Base-by-base conservation (phyloP, 2,797 vertebrate species). In the Choloepus didactylus region DNA sequence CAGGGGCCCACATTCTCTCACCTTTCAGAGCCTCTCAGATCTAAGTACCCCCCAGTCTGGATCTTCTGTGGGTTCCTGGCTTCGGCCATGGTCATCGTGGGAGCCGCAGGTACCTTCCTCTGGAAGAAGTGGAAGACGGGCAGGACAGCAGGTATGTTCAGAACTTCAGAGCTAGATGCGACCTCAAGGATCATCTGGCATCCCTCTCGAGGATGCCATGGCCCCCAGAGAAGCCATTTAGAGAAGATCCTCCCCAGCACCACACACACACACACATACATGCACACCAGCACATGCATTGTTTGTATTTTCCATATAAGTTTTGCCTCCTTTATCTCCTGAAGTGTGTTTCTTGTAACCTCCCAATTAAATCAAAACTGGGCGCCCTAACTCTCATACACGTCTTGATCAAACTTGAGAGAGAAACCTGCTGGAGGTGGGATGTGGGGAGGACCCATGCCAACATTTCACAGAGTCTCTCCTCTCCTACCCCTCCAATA, bases 311-410 rank as follows among this genome's bases (percentile, higher is more conserved):
- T 46, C 29, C 44, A 51, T 51, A 46, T 75, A 6, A 85, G n/a
- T 86, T 84, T 88, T 86, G 44, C 41, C 4, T 72, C 79, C 12
- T 41, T 16, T 76, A 23, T n/a, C 3, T 77, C 83, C 15, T 41
- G 23, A 67, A 85, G 29, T 67, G 18, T 60, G 12, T 89, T 93
- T 84, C 76, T 83, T n/a, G 3, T 25, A 67, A 35, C 8, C 15
- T 80, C 35, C 88, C 38, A 84, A 54, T 29, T 23, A 89, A 76
- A 62, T 83, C 11, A 51, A 93, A 75, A 93, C 9, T 27, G 11
- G 27, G 29, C 38, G 75, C 29, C 25, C 72, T n/a, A 38, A 69
- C 31, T 72, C 44, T 73, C 49, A 0, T 2, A 44, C 9, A 25
- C 4, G 49, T 54, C 41, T 69, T 49, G n/a, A 66, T 51, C 44